phyloP scores from a whole-genome alignment of 2,888 invertebrate species.

The Cephus rjabovi region DNA sequence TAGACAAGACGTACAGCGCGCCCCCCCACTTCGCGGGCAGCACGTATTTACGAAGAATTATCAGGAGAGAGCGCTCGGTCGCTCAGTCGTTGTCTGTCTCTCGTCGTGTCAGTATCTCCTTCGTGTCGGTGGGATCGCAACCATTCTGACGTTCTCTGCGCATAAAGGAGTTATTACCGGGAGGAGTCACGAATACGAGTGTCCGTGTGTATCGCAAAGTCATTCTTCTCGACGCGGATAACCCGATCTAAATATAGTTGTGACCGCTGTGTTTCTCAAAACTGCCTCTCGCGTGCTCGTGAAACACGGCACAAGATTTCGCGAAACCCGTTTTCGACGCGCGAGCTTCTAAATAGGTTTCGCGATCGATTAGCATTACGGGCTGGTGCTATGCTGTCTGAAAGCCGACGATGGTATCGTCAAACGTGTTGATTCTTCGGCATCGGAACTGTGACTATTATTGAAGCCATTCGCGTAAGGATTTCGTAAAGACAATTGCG shows the following conservation, averaged over 20 bases:
- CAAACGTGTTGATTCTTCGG: not conserved
- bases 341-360: not conserved
- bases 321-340: not conserved
- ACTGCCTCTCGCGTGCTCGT: not conserved
- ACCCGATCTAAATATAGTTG: constrained; percentile 39
- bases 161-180: not conserved
- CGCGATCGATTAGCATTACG: not conserved
- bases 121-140: not conserved
- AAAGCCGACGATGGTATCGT: not conserved
- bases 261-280: constrained; percentile 26
- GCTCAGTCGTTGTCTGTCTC: constrained; percentile 32
- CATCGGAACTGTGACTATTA: not conserved
- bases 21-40: constrained; percentile 20
- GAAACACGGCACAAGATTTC: not conserved
- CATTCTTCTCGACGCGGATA: not conserved
- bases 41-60: constrained; percentile 41
- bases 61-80: constrained; percentile 28
- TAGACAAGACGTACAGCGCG: not conserved
- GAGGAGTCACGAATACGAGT: not conserved
- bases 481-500: not conserved
- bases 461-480: not conserved
- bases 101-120: constrained; percentile 17
- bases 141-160: not conserved
- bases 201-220: not conserved
- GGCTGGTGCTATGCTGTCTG: not conserved